A percentile compares a stretch with the other conserved stretches of the same genome.
Conservation (phyloP, 2,888 invertebrate genomes). For the Drosophila nr. fundita region DNA sequence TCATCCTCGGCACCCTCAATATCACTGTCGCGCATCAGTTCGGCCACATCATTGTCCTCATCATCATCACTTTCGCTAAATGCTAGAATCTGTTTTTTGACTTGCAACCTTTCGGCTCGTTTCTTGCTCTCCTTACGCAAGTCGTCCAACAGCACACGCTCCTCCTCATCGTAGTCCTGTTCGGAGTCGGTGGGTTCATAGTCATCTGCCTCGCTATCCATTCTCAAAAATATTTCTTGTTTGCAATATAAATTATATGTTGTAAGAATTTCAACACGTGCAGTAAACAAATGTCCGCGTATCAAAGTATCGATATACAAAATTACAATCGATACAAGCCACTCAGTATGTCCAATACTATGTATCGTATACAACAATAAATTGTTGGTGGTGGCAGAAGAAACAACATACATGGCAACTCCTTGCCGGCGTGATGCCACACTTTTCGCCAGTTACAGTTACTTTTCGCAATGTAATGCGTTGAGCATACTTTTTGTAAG, state of each 20-base stretch:
- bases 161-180: conserved; percentile 89
- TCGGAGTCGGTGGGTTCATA: conserved; percentile 90
- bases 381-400: neutral
- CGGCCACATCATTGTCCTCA: conserved; percentile 84
- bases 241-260: neutral
- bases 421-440: neutral
- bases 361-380: neutral
- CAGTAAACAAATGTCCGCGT: conserved; percentile 36
- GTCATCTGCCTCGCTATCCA: conserved; percentile 84
- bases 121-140: conserved; percentile 85
- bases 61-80: conserved; percentile 86
- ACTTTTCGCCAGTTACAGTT: neutral
- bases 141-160: conserved; percentile 88
- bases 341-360: neutral
- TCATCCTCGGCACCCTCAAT: conserved; percentile 89
- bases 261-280: conserved; percentile 41
- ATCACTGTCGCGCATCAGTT: conserved; percentile 88
- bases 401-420: neutral
- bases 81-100: conserved; percentile 88
- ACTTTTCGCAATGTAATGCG: neutral
- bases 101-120: conserved; percentile 84
- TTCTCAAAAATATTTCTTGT: conserved; percentile 11
- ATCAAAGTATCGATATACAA: neutral
- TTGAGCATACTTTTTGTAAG: neutral
- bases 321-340: neutral